Evolutionary conservation across 2,113 vertebrate genomes (phyloP).

Genomic region (Oreocharis arfaki): DNA sequence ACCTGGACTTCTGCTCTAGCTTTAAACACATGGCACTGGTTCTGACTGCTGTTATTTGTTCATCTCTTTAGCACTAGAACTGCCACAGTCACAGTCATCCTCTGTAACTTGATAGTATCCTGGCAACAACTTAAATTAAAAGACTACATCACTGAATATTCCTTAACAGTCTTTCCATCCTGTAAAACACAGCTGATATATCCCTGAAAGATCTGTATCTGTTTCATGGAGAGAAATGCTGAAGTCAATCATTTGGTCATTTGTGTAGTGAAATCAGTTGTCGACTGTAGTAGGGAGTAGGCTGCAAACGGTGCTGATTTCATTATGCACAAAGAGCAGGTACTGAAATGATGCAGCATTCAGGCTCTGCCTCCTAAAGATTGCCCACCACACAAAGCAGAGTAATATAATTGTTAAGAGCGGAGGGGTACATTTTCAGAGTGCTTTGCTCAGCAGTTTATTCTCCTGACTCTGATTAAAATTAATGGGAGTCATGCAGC

Average conservation of each 20-base stretch:
- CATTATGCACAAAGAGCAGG: slow-evolving; percentile 25
- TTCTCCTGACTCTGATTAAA: slow-evolving; percentile 62
- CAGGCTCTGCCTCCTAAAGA: slow-evolving; percentile 42
- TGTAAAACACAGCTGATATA: not conserved
- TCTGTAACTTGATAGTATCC: not conserved
- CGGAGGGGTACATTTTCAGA: slow-evolving; percentile 26
- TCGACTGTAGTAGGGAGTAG: not conserved
- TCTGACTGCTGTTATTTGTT: not conserved
- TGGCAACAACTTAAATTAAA: slow-evolving; percentile 32
- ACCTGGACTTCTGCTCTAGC: not conserved
- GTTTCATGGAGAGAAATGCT: slow-evolving; percentile 9
- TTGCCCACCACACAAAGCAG: slow-evolving; percentile 36
- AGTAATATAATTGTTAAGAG: slow-evolving; percentile 27
- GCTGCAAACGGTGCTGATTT: slow-evolving; percentile 45
- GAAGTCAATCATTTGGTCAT: slow-evolving; percentile 18
- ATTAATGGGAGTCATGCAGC: slow-evolving; percentile 55
- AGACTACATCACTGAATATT: not conserved
- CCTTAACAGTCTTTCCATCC: not conserved
- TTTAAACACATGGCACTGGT: not conserved
- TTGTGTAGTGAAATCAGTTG: slow-evolving; percentile 33
- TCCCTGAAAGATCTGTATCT: not conserved
- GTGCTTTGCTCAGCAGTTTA: slow-evolving; percentile 51
- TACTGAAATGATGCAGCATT: slow-evolving; percentile 45
- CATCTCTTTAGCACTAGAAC: not conserved
- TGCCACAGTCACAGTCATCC: not conserved